A percentile compares a stretch with the other conserved stretches of the same genome.
phyloP scores from a whole-genome alignment of 2,113 vertebrate species.

The Dolichotis patagonum region DNA sequence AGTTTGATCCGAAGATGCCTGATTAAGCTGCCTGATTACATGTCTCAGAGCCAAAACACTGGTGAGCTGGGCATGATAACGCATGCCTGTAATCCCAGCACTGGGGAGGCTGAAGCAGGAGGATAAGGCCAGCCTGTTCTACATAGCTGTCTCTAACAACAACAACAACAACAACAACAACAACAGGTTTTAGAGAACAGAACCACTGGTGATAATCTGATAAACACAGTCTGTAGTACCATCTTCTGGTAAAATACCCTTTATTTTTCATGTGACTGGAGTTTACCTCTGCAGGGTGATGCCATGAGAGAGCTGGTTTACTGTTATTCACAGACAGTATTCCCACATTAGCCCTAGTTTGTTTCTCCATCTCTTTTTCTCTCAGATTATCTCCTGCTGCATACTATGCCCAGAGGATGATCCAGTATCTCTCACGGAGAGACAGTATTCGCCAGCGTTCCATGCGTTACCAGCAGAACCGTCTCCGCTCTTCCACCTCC shows the following conservation, averaged over 20 bases:
- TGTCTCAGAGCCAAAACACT: slow-evolving; percentile 41
- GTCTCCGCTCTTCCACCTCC: slow-evolving; percentile 93
- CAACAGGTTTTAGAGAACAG: not conserved
- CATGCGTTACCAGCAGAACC: slow-evolving; percentile 97
- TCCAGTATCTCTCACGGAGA: slow-evolving; percentile 98
- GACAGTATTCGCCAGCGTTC: slow-evolving; percentile 99
- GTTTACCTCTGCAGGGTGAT: slow-evolving; percentile 60
- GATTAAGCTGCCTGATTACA: slow-evolving; percentile 43
- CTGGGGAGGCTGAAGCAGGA: not conserved
- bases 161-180: not conserved
- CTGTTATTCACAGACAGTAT: slow-evolving; percentile 18
- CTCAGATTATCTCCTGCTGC: slow-evolving; percentile 97
- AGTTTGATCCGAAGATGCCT: slow-evolving; percentile 56
- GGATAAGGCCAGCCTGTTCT: not conserved
- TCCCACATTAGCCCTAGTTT: slow-evolving; percentile 74
- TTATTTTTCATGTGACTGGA: slow-evolving; percentile 30
- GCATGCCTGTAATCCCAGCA: not conserved
- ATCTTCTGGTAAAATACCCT: slow-evolving; percentile 63
- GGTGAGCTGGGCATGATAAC: not conserved
- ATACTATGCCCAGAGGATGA: slow-evolving; percentile 99
- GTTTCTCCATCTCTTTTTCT: slow-evolving; percentile 78
- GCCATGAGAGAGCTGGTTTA: slow-evolving; percentile 61
- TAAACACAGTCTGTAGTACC: slow-evolving; percentile 10
- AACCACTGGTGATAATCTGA: slow-evolving; percentile 30
- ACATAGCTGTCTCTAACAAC: not conserved